These are phyloP conservation scores for Ornithoptera priamus DNA, from an alignment of 2,888 invertebrate genomes.

Conservation along the genomic window DNA sequence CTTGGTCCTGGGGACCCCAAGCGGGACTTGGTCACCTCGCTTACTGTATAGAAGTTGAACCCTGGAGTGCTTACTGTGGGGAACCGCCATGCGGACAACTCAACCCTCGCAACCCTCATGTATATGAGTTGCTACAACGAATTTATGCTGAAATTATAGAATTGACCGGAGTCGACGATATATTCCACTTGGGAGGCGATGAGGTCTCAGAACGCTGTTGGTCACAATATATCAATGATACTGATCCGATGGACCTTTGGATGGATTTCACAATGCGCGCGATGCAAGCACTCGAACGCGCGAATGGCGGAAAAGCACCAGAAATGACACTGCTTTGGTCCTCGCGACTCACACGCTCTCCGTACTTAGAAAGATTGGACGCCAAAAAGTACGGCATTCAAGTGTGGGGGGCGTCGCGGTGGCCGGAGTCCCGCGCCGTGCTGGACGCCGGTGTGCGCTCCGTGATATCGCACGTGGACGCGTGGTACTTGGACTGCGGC, in stretches of 20 bases:
- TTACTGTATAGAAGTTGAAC: conserved; percentile 89
- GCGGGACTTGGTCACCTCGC: conserved; percentile 89
- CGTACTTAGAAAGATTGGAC: conserved; percentile 82
- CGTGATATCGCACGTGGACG: conserved; percentile 91
- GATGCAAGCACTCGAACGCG: conserved; percentile 80
- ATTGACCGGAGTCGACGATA: conserved; percentile 86
- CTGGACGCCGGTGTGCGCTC: conserved; percentile 88
- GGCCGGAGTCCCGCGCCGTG: conserved; percentile 89
- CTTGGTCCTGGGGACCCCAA: conserved; percentile 90
- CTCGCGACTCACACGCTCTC: conserved; percentile 86
- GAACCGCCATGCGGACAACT: conserved; percentile 93
- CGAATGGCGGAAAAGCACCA: conserved; percentile 80
- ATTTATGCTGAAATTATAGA: conserved; percentile 88
- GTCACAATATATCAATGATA: conserved; percentile 86
- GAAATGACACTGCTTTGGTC: conserved; percentile 86
- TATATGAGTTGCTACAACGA: conserved; percentile 85
- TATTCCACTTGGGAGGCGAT: conserved; percentile 92
- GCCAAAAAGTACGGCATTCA: conserved; percentile 83
- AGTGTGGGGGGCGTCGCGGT: conserved; percentile 90
- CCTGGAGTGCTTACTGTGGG: conserved; percentile 89
- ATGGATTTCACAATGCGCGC: conserved; percentile 87
- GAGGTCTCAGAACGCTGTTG: conserved; percentile 91
- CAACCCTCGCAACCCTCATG: conserved; percentile 89
- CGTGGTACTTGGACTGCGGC: conserved; percentile 94
- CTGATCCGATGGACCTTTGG: conserved; percentile 89